Base-by-base conservation (phyloP, 1,140 invertebrate species). In the Trichonephila inaurata region DNA sequence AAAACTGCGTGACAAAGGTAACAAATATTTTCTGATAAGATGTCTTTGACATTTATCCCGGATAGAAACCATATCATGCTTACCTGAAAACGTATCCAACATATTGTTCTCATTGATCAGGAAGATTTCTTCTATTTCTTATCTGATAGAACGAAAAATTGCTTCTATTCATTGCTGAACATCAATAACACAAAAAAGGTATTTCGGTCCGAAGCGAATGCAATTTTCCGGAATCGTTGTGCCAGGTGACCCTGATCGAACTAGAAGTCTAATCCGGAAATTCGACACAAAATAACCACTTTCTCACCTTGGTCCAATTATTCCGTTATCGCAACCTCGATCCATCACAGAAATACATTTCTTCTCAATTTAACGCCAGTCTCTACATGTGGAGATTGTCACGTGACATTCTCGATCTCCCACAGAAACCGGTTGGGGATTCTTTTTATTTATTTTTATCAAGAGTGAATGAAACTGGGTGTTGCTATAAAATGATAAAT, bases 141-240 rank as follows among this genome's bases (percentile, higher is more conserved):
- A 77, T 77, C 72, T 33, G 24, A 10, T 7, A 2, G 24, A 8
- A 28, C 72, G 28, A 28, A 18, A 77, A 28, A 77, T 77, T 77
- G 33, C 28, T 6, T 16, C 72, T 28, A 77, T 77, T 77, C 33
- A 77, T 77, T 8, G 33, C 33, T 77, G 18, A 77, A 77, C 14
- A 18, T 16, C 14, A 40, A 33, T 19, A 77, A 40, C 33, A 77
- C 33, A 77, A 77, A 40, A 40, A 28, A 16, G 72, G 5, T 1
- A 33, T 33, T 77, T 18, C 28, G 33, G 72, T 18, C 72, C 18
- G 85, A 21, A 89, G n/a, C 44, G 33, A 60, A 89, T 18, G 66
- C 72, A 89, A 89, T 89, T 89, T 89, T 66, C n/a, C 24, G 88
- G 88, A 69, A 89, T 89, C 44, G 40, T 3, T 66, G 44, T 89